A percentile compares a stretch with the other conserved stretches of the same genome.
These are phyloP conservation scores for Patella pellucida DNA, from an alignment of 2,888 invertebrate species.

Conservation along the genomic window DNA sequence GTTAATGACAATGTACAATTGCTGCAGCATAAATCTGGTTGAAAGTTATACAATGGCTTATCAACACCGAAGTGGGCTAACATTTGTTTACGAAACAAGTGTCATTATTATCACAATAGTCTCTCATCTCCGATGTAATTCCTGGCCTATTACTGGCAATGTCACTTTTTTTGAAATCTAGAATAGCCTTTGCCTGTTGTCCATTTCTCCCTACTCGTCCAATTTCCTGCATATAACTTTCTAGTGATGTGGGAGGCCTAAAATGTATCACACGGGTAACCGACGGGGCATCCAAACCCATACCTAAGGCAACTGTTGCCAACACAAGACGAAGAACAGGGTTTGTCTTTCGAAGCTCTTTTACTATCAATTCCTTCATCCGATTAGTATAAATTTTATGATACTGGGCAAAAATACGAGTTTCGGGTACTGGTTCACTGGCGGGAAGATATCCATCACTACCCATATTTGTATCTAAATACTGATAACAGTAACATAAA, in stretches of 20 bases:
- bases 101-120: conserved; percentile 1
- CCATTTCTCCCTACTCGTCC: too few species aligned
- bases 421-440: conserved; percentile 7
- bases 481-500: conserved; percentile 11
- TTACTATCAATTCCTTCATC: conserved; percentile 14
- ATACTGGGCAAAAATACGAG: conserved; percentile 20
- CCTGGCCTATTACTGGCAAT: neutral
- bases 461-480: conserved; percentile 3
- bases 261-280: too few species aligned
- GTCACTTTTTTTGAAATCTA: too few species aligned
- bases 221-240: too few species aligned
- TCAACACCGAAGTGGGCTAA: conserved; percentile 7
- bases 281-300: too few species aligned
- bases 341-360: conserved; percentile 10
- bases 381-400: conserved; percentile 14
- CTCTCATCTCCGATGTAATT: neutral
- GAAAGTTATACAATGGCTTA: neutral
- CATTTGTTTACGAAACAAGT: neutral
- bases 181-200: too few species aligned
- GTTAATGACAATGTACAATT: neutral
- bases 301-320: too few species aligned
- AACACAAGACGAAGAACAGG: neutral
- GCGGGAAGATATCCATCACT: neutral
- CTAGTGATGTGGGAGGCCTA: too few species aligned
- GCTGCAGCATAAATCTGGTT: conserved; percentile 1